A percentile compares a stretch with the other conserved stretches of the same genome.
Evolutionary conservation across 2,113 vertebrate genomes (phyloP).

Genomic region (Mirounga angustirostris): DNA sequence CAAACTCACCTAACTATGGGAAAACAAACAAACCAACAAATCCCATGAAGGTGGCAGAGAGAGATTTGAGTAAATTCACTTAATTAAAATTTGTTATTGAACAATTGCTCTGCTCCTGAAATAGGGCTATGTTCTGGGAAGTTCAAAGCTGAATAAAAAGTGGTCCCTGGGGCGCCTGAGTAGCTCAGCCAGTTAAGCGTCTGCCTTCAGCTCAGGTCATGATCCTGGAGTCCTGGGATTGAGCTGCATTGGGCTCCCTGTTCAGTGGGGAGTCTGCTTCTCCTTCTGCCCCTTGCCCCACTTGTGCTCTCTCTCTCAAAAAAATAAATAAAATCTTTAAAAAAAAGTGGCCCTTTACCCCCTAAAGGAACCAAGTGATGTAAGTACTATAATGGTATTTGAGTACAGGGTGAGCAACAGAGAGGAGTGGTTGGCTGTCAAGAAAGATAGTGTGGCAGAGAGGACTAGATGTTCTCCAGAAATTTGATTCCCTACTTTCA

Average conservation of each 20-base stretch:
- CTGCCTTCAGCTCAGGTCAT: background rate
- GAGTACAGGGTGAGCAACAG: background rate
- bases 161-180: background rate
- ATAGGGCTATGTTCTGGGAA: background rate
- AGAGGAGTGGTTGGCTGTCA: background rate
- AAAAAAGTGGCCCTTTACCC: background rate
- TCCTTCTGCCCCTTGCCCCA: background rate
- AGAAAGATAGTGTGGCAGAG: background rate
- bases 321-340: background rate
- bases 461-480: background rate
- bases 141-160: background rate
- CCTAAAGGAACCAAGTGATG: background rate
- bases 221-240: background rate
- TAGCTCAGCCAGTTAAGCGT: background rate
- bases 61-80: background rate
- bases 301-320: background rate
- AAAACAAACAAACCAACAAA: background rate
- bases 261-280: background rate
- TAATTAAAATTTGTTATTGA: background rate
- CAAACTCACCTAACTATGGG: background rate
- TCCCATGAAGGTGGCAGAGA: background rate
- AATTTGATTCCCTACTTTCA: background rate
- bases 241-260: background rate
- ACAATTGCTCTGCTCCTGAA: background rate
- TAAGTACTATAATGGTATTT: background rate